Conservation (phyloP, 1,140 invertebrate genomes). For the Eupeodes corollae region DNA sequence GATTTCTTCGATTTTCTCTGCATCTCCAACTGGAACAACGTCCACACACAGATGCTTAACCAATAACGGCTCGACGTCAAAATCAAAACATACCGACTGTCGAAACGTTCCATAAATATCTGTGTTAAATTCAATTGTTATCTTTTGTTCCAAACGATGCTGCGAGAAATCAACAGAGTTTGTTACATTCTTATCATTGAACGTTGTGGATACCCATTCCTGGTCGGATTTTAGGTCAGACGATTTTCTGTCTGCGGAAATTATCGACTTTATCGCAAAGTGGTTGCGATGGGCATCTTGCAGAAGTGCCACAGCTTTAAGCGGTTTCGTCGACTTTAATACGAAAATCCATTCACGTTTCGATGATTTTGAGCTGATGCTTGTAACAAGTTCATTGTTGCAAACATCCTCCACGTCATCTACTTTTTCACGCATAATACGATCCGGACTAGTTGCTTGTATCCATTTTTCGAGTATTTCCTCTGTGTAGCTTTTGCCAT, state of each 20-base stretch:
- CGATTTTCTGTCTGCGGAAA: constrained; percentile 21
- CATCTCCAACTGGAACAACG: constrained; percentile 56
- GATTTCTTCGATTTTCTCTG: constrained; percentile 56
- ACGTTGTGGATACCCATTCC: constrained; percentile 41
- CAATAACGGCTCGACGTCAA: constrained; percentile 58
- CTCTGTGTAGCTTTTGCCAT: constrained; percentile 54
- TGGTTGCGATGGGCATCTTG: constrained; percentile 61
- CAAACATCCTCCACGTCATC: constrained; percentile 49
- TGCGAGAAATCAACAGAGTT: constrained; percentile 21
- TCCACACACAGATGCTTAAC: constrained; percentile 66
- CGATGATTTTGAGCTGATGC: constrained; percentile 54
- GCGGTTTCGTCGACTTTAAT: constrained; percentile 39
- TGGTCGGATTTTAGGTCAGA: constrained; percentile 43
- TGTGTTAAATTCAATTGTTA: constrained; percentile 59
- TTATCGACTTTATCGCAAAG: constrained; percentile 50
- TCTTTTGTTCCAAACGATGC: constrained; percentile 40
- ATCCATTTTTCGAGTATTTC: constrained; percentile 53
- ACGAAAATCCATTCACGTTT: constrained; percentile 56
- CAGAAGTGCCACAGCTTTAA: constrained; percentile 55
- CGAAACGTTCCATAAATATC: constrained; percentile 70
- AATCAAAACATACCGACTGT: constrained; percentile 69
- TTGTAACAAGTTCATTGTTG: constrained; percentile 49
- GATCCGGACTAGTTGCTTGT: constrained; percentile 45
- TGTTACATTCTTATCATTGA: constrained; percentile 8
- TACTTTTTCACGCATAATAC: constrained; percentile 46